Evolutionary conservation across 35 echinoderm and acorn worm genomes (phyloP).

Genomic region (Diadema setosum): DNA sequence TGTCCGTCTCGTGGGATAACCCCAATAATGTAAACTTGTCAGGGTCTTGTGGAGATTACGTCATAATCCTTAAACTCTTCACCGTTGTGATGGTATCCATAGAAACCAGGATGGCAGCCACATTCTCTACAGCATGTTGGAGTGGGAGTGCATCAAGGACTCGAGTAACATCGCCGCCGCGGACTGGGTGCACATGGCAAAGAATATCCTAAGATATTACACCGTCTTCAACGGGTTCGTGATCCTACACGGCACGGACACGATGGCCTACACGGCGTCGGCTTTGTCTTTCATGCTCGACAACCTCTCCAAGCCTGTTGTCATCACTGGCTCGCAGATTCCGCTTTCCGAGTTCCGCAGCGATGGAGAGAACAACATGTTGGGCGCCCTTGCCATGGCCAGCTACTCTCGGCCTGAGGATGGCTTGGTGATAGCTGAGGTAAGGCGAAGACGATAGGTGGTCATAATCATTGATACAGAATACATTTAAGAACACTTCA

Average conservation of each 20-base stretch:
- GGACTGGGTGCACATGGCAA: slow-evolving; percentile 77
- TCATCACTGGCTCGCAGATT: slow-evolving; percentile 85
- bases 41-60: too few relatives aligned
- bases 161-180: slow-evolving; percentile 75
- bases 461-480: too few relatives aligned
- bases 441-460: too few relatives aligned
- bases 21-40: too few relatives aligned
- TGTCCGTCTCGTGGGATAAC: too few relatives aligned
- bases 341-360: slow-evolving; percentile 74
- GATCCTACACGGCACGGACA: slow-evolving; percentile 94
- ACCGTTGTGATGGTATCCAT: too few relatives aligned
- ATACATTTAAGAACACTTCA: background rate
- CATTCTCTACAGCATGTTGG: slow-evolving; percentile 59
- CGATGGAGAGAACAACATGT: slow-evolving; percentile 85
- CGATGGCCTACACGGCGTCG: slow-evolving; percentile 92
- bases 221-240: slow-evolving; percentile 85
- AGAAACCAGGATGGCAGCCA: slow-evolving; percentile 40
- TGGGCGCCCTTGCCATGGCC: slow-evolving; percentile 85
- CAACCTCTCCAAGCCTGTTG: slow-evolving; percentile 92
- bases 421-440: too few relatives aligned
- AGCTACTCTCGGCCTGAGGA: too few relatives aligned
- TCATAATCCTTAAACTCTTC: too few relatives aligned
- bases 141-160: slow-evolving; percentile 68
- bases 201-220: slow-evolving; percentile 71
- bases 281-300: slow-evolving; percentile 94